A percentile compares a stretch with the other conserved stretches of the same genome.
Conservation (phyloP, 2,888 invertebrate genomes). For the Vandiemenella viatica region DNA sequence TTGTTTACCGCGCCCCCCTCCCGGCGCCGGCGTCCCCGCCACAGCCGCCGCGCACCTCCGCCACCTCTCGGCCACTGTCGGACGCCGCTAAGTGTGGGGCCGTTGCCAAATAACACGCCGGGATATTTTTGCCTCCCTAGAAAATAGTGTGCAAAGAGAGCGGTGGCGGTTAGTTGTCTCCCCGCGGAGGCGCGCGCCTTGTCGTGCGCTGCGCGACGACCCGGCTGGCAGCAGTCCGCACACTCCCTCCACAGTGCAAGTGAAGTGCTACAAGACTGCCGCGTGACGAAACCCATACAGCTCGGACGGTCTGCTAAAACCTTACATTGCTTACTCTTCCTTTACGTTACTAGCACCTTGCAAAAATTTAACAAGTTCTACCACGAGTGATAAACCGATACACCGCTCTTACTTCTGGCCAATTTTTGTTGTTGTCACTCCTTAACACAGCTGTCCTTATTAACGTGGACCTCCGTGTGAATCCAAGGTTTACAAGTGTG, state of each 20-base stretch:
- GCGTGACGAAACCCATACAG: neutral
- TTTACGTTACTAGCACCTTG: too few relatives aligned
- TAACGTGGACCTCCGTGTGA: too few relatives aligned
- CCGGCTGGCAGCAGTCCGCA: neutral
- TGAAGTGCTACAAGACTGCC: neutral
- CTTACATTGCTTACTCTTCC: neutral
- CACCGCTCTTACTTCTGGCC: too few relatives aligned
- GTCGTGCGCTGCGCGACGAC: neutral
- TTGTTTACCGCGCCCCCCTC: neutral
- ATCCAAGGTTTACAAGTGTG: too few relatives aligned
- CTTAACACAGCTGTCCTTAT: too few relatives aligned
- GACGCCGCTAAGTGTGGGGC: neutral
- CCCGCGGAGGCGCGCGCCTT: neutral
- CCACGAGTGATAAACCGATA: too few relatives aligned
- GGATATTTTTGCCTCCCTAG: slow-evolving; percentile 2
- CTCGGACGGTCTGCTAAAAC: neutral
- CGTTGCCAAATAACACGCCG: slow-evolving; percentile 4
- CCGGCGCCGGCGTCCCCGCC: neutral
- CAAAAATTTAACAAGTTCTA: too few relatives aligned
- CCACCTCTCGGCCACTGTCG: neutral
- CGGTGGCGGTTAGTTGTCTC: neutral
- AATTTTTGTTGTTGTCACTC: too few relatives aligned
- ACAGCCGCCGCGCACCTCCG: neutral
- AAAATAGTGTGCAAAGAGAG: slow-evolving; percentile 2
- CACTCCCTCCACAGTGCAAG: too few relatives aligned